These are phyloP conservation scores for Sesia apiformis DNA, from an alignment of 2,888 invertebrate species.

Conservation along the genomic window DNA sequence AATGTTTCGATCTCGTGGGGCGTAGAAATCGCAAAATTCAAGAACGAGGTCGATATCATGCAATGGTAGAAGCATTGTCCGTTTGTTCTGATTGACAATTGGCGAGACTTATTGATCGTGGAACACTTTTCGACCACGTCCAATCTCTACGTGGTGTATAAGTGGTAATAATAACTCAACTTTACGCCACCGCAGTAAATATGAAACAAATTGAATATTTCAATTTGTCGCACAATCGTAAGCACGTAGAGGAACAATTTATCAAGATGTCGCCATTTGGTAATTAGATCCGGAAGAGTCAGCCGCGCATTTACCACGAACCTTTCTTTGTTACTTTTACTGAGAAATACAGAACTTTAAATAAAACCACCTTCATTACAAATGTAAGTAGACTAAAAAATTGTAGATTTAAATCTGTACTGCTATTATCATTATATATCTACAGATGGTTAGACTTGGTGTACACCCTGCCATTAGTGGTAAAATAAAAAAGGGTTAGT, in stretches of 20 bases:
- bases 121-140: constrained; percentile 42
- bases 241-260: constrained; percentile 10
- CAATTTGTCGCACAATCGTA: constrained; percentile 11
- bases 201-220: constrained; percentile 19
- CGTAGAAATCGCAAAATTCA: constrained; percentile 20
- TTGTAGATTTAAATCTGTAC: background rate
- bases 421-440: too few species aligned
- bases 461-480: too few species aligned
- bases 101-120: constrained; percentile 53
- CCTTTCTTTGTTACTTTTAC: constrained; percentile 37
- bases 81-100: constrained; percentile 61
- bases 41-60: constrained; percentile 55
- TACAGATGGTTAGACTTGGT: too few species aligned
- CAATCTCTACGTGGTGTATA: constrained; percentile 11
- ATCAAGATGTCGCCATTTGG: constrained; percentile 33
- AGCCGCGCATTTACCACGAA: constrained; percentile 33
- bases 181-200: background rate
- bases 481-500: too few species aligned
- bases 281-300: constrained; percentile 67
- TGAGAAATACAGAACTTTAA: background rate
- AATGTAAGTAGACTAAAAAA: background rate
- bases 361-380: background rate
- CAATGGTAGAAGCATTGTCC: constrained; percentile 43
- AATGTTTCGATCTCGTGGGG: background rate
- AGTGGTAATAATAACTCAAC: background rate